phyloP scores from a whole-genome alignment of 1,140 invertebrate genomes.

The Coptotermes formosanus region DNA sequence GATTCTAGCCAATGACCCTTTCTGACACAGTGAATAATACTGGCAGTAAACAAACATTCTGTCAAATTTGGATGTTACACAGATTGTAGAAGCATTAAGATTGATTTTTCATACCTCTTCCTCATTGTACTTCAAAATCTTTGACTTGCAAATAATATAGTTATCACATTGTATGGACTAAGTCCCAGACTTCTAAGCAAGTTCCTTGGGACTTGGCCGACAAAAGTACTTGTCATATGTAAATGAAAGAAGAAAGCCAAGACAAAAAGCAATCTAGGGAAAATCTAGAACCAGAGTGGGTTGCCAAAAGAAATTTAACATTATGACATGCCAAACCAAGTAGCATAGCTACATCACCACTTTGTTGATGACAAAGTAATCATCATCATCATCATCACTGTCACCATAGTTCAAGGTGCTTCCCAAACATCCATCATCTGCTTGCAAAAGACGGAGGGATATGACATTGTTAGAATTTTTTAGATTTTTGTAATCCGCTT shows the following conservation, averaged over 20 bases:
- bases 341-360: neutral
- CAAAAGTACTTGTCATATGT: neutral
- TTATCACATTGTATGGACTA: neutral
- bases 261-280: conserved; percentile 28
- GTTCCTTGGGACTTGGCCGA: neutral
- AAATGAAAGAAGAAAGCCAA: neutral
- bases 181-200: neutral
- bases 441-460: conserved; percentile 32
- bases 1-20: neutral
- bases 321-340: conserved; percentile 1
- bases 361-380: neutral
- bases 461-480: conserved; percentile 29
- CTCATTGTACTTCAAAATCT: neutral
- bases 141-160: neutral
- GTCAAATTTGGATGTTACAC: neutral
- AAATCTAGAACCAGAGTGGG: conserved; percentile 28
- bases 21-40: neutral
- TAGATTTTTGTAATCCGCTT: conserved; percentile 31
- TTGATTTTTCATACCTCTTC: neutral
- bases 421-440: neutral
- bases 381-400: neutral
- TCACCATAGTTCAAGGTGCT: conserved; percentile 8
- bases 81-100: neutral
- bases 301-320: conserved; percentile 28
- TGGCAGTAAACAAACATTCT: conserved; percentile 16